Conservation (phyloP, 2,797 vertebrate genomes). For the Alectoris magna region DNA sequence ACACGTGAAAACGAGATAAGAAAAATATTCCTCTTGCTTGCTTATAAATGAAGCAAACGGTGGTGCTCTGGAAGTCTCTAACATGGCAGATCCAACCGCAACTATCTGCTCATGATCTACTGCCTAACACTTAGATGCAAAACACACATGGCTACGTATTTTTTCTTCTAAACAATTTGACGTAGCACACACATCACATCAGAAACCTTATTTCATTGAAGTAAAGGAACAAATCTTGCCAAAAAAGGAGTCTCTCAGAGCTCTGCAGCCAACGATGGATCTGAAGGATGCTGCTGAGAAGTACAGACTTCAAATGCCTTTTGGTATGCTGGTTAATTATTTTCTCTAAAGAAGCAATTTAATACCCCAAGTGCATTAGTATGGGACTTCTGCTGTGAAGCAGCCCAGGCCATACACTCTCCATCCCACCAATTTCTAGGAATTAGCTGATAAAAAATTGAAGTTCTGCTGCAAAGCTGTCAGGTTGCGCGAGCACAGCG, state of each 20-base stretch:
- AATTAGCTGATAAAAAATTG: slow-evolving; percentile 76
- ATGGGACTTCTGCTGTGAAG: slow-evolving; percentile 72
- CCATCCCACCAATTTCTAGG: slow-evolving; percentile 74
- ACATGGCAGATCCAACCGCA: not conserved
- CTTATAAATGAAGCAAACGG: not conserved
- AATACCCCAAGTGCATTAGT: slow-evolving; percentile 78
- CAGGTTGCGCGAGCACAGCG: not conserved
- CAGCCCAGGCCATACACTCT: slow-evolving; percentile 74
- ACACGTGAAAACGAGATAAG: not conserved
- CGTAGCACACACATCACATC: not conserved
- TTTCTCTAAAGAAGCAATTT: slow-evolving; percentile 83
- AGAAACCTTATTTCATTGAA: slow-evolving; percentile 1
- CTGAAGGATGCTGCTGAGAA: slow-evolving; percentile 67
- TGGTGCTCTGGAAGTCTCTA: not conserved
- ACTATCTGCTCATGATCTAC: not conserved
- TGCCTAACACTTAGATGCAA: not conserved
- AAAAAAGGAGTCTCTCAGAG: not conserved
- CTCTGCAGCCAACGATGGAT: slow-evolving; percentile 57
- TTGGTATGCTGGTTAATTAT: slow-evolving; percentile 78
- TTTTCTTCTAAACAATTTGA: not conserved
- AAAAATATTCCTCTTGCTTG: not conserved
- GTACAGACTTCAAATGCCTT: slow-evolving; percentile 71
- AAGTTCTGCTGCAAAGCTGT: slow-evolving; percentile 25
- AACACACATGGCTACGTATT: not conserved
- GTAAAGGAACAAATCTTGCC: slow-evolving; percentile 3